phyloP scores from a whole-genome alignment of 1,140 invertebrate species.

The Trichogramma pretiosum region DNA sequence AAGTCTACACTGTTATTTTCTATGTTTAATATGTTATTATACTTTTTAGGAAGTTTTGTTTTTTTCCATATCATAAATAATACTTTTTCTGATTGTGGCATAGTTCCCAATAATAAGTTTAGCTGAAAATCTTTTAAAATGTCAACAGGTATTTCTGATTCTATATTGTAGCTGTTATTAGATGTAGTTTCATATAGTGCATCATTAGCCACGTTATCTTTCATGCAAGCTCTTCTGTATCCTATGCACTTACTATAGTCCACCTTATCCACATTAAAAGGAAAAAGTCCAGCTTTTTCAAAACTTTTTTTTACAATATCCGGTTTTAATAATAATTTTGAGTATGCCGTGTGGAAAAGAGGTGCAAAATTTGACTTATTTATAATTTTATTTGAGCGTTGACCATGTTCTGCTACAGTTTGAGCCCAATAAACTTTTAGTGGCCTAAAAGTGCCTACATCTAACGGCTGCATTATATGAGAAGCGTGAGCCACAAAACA shows the following conservation, averaged over 20 bases:
- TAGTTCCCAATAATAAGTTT: neutral
- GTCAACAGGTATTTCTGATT: neutral
- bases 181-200: neutral
- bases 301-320: conserved; percentile 31
- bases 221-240: neutral
- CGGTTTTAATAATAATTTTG: conserved; percentile 18
- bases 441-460: conserved; percentile 33
- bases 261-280: conserved; percentile 30
- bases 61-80: neutral
- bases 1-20: no score
- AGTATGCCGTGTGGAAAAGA: conserved; percentile 27
- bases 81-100: neutral
- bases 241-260: conserved; percentile 29
- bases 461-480: conserved; percentile 36
- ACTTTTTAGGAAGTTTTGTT: no score
- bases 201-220: neutral
- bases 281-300: conserved; percentile 31
- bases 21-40: no score
- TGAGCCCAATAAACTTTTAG: conserved; percentile 34
- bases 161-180: neutral
- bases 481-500: conserved; percentile 22
- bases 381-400: conserved; percentile 21
- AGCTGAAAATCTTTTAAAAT: neutral
- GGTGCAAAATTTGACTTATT: conserved; percentile 31
- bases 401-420: conserved; percentile 20